phyloP scores from a whole-genome alignment of 2,888 invertebrate species.

The Papilio gigon region DNA sequence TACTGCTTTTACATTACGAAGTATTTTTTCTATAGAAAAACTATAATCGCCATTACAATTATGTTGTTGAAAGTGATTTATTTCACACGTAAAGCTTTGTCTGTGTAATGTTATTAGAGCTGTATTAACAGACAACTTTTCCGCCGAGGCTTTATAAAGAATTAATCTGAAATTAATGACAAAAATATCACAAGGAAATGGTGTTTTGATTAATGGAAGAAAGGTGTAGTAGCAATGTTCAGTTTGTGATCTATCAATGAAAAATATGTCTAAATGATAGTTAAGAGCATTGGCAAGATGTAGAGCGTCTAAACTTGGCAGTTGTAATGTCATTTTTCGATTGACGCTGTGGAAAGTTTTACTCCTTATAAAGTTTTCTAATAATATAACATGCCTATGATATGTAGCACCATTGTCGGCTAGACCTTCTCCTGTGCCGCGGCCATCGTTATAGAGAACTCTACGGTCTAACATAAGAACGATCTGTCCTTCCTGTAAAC shows the following conservation, averaged over 20 bases:
- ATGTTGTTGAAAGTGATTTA: conserved; percentile 49
- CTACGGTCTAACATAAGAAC: conserved; percentile 97
- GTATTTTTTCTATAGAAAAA: conserved; percentile 61
- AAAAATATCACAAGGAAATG: conserved; percentile 70
- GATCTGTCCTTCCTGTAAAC: conserved; percentile 93
- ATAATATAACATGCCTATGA: conserved; percentile 64
- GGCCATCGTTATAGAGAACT: conserved; percentile 94
- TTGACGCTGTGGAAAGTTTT: conserved; percentile 31
- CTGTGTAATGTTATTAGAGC: conserved; percentile 66
- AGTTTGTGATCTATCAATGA: conserved; percentile 58
- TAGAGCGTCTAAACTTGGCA: conserved; percentile 66
- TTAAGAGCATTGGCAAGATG: conserved; percentile 60
- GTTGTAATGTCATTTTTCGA: conserved; percentile 38
- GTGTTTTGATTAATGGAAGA: conserved; percentile 64
- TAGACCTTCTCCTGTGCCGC: conserved; percentile 96
- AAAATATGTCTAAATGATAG: conserved; percentile 62
- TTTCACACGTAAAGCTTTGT: conserved; percentile 62
- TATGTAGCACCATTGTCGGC: conserved; percentile 91
- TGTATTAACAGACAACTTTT: conserved; percentile 51
- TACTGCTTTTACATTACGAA: conserved; percentile 59
- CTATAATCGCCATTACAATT: conserved; percentile 59
- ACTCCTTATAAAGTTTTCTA: conserved; percentile 62
- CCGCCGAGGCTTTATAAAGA: conserved; percentile 49
- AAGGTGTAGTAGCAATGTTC: conserved; percentile 60
- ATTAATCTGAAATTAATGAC: conserved; percentile 65